Conservation (phyloP, 2,888 invertebrate genomes). For the Mythimna impura region DNA sequence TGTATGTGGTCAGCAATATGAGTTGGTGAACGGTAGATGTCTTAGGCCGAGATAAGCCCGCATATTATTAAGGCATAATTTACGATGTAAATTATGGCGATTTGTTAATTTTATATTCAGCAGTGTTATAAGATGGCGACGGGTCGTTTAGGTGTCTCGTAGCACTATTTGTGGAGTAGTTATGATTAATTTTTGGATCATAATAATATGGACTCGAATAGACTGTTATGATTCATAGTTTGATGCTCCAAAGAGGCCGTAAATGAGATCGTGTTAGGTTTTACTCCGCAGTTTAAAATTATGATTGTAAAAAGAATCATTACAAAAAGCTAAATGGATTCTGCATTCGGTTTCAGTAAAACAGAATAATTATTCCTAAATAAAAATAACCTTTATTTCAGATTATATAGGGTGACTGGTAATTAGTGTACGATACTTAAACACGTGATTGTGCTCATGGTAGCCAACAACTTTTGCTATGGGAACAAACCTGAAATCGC, state of each 20-base stretch:
- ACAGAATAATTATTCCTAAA: no score
- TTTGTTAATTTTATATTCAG: slow-evolving; percentile 87
- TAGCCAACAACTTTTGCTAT: no score
- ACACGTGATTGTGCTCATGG: no score
- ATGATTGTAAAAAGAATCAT: background rate
- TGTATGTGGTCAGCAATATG: slow-evolving; percentile 34
- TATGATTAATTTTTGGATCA: slow-evolving; percentile 18
- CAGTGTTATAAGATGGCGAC: slow-evolving; percentile 75
- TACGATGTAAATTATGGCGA: slow-evolving; percentile 86
- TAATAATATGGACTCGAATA: background rate
- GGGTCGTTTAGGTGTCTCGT: slow-evolving; percentile 71
- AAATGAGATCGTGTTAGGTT: background rate
- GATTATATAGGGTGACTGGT: no score
- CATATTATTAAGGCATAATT: slow-evolving; percentile 88
- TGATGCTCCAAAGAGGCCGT: background rate
- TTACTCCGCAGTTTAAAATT: background rate
- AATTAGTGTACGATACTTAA: no score
- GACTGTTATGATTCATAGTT: slow-evolving; percentile 12
- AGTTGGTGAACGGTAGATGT: slow-evolving; percentile 76
- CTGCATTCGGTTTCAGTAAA: background rate
- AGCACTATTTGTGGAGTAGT: slow-evolving; percentile 17
- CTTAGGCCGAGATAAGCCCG: slow-evolving; percentile 85
- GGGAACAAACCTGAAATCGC: no score
- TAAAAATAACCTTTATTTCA: no score
- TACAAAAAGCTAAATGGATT: background rate